Conservation (phyloP, 2,888 invertebrate genomes). For the Eurytoma californica region DNA sequence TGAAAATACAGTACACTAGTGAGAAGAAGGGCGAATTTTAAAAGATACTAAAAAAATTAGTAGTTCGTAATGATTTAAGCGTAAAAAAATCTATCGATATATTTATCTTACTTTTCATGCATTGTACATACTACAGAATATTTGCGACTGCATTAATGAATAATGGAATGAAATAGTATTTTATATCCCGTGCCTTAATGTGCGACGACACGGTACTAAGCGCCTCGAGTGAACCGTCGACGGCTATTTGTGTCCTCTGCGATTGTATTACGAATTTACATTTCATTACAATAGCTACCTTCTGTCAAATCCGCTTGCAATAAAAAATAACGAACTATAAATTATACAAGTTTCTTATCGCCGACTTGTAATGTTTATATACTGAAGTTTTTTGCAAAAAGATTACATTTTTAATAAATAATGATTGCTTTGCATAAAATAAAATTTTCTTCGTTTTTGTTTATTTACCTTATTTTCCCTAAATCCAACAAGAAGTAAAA, state of each 20-base stretch:
- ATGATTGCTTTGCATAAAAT: constrained; percentile 55
- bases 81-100: constrained; percentile 44
- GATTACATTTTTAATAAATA: constrained; percentile 54
- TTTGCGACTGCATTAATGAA: constrained; percentile 42
- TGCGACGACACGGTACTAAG: constrained; percentile 53
- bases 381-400: constrained; percentile 53
- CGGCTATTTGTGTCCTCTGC: constrained; percentile 66
- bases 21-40: constrained; percentile 21
- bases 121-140: constrained; percentile 53
- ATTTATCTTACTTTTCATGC: constrained; percentile 39
- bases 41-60: constrained; percentile 19
- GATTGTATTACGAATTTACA: constrained; percentile 67
- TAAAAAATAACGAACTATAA: constrained; percentile 72
- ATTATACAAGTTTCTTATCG: constrained; percentile 57
- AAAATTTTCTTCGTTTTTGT: constrained; percentile 11
- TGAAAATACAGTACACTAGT: constrained; percentile 13
- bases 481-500: not conserved
- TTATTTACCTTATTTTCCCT: not conserved
- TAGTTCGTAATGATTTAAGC: constrained; percentile 40
- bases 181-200: constrained; percentile 58
- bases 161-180: constrained; percentile 50
- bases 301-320: constrained; percentile 73
- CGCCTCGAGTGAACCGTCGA: constrained; percentile 56
- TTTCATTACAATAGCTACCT: constrained; percentile 72
- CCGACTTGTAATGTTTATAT: constrained; percentile 53